A percentile compares a stretch with the other conserved stretches of the same genome.
Evolutionary conservation across 2,888 invertebrate species (phyloP).

Genomic region (Brachynemurus nebulosus): DNA sequence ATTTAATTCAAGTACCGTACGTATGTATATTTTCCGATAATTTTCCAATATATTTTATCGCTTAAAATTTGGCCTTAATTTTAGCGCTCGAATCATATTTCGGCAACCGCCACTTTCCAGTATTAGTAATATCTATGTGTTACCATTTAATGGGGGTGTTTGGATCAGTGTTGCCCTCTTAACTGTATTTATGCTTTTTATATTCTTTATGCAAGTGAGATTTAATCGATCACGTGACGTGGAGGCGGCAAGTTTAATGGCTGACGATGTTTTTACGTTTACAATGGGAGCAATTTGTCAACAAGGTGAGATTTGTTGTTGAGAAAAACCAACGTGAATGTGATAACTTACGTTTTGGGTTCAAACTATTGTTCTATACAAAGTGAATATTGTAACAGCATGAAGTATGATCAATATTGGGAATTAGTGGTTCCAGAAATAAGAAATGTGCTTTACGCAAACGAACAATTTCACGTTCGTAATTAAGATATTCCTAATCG

Average conservation of each 20-base stretch:
- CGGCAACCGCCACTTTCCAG: slow-evolving; percentile 46
- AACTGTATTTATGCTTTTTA: background rate
- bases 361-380: no score
- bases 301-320: no score
- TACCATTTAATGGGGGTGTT: slow-evolving; percentile 43
- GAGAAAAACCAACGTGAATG: no score
- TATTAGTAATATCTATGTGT: slow-evolving; percentile 43
- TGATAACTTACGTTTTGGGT: no score
- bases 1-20: slow-evolving; percentile 1
- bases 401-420: no score
- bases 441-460: no score
- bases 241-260: slow-evolving; percentile 21
- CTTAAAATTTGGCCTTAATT: no score
- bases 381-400: no score
- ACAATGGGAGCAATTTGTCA: slow-evolving; percentile 44
- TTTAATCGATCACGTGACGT: background rate
- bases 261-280: slow-evolving; percentile 37
- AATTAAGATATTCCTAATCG: no score
- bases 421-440: no score
- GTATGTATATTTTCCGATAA: background rate
- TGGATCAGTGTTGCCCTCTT: slow-evolving; percentile 31
- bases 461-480: no score
- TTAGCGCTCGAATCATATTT: slow-evolving; percentile 42
- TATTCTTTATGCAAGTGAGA: background rate
- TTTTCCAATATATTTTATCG: no score